Conservation (phyloP, 1,140 invertebrate species). For the Magallana angulata region DNA sequence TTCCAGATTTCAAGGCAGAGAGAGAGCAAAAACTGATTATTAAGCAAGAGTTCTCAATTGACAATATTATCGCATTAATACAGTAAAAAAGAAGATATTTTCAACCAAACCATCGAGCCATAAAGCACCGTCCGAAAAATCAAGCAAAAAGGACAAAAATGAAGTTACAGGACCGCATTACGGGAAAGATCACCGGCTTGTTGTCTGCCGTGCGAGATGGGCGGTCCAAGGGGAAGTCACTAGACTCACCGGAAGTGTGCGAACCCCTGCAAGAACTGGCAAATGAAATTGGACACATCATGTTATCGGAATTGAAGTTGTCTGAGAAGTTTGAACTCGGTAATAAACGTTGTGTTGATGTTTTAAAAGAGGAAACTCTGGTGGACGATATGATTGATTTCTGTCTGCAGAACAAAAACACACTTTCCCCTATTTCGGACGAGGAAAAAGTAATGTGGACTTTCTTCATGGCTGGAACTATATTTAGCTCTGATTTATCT, state of each 20-base stretch:
- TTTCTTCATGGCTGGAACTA: not conserved
- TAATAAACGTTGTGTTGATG: not conserved
- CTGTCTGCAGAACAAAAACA: not conserved
- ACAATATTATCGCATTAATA: no score
- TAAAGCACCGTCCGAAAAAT: not conserved
- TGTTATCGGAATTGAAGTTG: not conserved
- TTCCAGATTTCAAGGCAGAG: no score
- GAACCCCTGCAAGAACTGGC: not conserved
- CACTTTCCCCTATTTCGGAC: not conserved
- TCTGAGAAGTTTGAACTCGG: not conserved
- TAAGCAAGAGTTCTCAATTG: no score
- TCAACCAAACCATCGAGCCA: not conserved
- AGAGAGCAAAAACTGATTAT: no score
- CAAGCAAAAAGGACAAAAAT: not conserved
- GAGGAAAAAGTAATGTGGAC: not conserved
- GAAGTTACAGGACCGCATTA: not conserved
- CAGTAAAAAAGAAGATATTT: not conserved
- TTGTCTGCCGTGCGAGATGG: not conserved
- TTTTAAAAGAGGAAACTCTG: not conserved
- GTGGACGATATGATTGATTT: not conserved
- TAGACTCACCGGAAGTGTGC: not conserved
- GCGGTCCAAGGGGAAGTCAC: not conserved
- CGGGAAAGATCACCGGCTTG: no score
- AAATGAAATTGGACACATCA: not conserved
- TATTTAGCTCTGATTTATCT: slow-evolving; percentile 6